Base-by-base conservation (phyloP, 2,113 vertebrate genomes). In the Gymnobelideus leadbeateri region DNA sequence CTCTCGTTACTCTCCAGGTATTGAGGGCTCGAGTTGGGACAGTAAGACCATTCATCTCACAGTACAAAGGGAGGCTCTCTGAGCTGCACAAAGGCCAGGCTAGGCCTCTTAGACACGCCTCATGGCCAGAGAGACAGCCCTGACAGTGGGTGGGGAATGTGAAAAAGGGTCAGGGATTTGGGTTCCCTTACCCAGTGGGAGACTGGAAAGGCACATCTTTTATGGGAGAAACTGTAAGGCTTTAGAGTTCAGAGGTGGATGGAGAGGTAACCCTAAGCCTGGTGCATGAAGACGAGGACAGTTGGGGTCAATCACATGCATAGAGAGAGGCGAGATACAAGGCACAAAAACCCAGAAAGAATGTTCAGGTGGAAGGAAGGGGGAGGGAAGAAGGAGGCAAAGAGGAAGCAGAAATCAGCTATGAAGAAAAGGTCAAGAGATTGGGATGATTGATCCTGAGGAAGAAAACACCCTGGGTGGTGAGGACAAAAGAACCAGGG, bases 1-100 rank as follows among this genome's bases (percentile, higher is more conserved):
- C 97, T 98, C 98, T 98, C 97, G 95, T 97, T 98, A 97, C 98
- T 93, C 95, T 92, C 90, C 89, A 52, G 91, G 96, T 53, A 95
- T 47, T 89, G 93, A 95, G 94, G 95, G 94, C 94, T 91, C 0
- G 0, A 89, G 94, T 90, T 93, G 93, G 77, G 93, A 97, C 98
- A 98, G 98, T 94, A 94, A 89, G 23, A 77, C 93, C 94, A 97
- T 98, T 98, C 98, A 97, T 98, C 95, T 46, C 50, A 47, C 55
- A 94, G 53, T 95, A 98, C 98, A 98, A 98, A 97, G 94, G 92
- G 95, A 95, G 7, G 49, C 94, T 97, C 93, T 96, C 96, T 97
- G 90, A 94, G 93, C 61, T 46, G 14, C 96, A 92, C 0, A 0
- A 95, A 94, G 96, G 94, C 95, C 61, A 96, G 96, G 91, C 96